Percentiles rank a stretch among this genome's conserved stretches.
These are phyloP conservation scores for Rhadina sibilatrix DNA, from an alignment of 2,113 vertebrate species.

Conservation along the genomic window DNA sequence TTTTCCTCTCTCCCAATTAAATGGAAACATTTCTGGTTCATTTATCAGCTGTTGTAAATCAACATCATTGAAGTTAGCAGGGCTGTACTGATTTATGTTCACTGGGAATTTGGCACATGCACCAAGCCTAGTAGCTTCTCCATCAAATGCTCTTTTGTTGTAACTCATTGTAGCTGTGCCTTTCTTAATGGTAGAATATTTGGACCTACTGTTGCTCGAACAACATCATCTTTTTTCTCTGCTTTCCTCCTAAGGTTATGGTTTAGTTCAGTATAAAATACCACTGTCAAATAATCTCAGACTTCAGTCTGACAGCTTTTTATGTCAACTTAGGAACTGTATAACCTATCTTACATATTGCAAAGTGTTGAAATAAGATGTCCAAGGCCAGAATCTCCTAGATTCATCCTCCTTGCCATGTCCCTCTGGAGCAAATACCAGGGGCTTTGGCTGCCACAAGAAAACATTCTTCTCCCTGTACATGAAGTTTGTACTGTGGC, in stretches of 20 bases:
- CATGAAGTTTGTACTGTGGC: background rate
- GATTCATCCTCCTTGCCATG: background rate
- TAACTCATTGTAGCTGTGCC: background rate
- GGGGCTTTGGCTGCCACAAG: background rate
- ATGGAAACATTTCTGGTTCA: constrained; percentile 1
- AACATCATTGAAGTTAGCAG: background rate
- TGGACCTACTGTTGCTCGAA: background rate
- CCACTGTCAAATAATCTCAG: background rate
- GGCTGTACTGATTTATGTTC: background rate
- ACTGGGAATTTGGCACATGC: background rate
- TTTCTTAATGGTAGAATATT: background rate
- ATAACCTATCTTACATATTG: background rate
- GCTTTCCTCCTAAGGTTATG: background rate
- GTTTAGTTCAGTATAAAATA: background rate
- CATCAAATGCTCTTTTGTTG: background rate
- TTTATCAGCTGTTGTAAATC: background rate
- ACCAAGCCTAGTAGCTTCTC: background rate
- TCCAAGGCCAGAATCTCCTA: background rate
- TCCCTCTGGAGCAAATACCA: background rate
- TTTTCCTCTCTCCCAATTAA: background rate
- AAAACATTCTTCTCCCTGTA: background rate
- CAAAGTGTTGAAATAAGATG: background rate
- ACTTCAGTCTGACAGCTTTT: background rate
- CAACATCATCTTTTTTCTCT: background rate
- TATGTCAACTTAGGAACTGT: background rate